A percentile compares a stretch with the other conserved stretches of the same genome.
These are phyloP conservation scores for Zapus hudsonius DNA, from an alignment of 2,113 vertebrate genomes.

Conservation along the genomic window DNA sequence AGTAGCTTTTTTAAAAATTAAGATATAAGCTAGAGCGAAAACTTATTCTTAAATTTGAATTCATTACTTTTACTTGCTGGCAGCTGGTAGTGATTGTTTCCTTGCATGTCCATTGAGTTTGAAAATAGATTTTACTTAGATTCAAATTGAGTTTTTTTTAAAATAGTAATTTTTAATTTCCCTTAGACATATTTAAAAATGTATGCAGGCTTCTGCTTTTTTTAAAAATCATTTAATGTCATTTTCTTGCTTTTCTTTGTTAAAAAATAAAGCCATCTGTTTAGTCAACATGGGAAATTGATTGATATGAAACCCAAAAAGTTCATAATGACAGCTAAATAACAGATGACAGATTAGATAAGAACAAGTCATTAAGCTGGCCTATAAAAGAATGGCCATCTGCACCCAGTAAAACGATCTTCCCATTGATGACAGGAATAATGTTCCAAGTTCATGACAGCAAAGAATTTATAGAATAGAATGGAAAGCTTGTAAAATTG, in stretches of 20 bases:
- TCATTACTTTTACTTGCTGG: conserved; percentile 23
- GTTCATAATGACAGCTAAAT: conserved; percentile 84
- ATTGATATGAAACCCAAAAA: conserved; percentile 84
- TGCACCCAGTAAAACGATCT: conserved; percentile 81
- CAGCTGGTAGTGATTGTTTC: conserved; percentile 58
- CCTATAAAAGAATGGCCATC: conserved; percentile 87
- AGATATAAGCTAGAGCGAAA: too few relatives aligned
- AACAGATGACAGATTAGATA: conserved; percentile 86
- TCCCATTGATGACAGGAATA: conserved; percentile 82
- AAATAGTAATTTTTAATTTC: conserved; percentile 60
- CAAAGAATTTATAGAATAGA: conserved; percentile 80
- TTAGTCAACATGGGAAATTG: conserved; percentile 85
- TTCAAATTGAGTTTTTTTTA: conserved; percentile 50
- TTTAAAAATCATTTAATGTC: conserved; percentile 67
- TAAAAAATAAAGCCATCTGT: conserved; percentile 83
- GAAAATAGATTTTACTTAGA: conserved; percentile 52
- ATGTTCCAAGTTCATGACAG: conserved; percentile 77
- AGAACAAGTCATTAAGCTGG: conserved; percentile 85
- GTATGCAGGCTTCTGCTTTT: conserved; percentile 67
- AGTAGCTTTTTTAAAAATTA: not conserved
- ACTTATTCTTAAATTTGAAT: conserved; percentile 11
- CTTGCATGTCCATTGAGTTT: conserved; percentile 76
- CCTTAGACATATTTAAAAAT: conserved; percentile 75
- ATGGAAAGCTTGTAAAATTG: conserved; percentile 72
- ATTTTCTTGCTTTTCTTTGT: conserved; percentile 81